phyloP scores from a whole-genome alignment of 1,140 invertebrate species.

The Pachyrhynchus sulphureomaculatus region DNA sequence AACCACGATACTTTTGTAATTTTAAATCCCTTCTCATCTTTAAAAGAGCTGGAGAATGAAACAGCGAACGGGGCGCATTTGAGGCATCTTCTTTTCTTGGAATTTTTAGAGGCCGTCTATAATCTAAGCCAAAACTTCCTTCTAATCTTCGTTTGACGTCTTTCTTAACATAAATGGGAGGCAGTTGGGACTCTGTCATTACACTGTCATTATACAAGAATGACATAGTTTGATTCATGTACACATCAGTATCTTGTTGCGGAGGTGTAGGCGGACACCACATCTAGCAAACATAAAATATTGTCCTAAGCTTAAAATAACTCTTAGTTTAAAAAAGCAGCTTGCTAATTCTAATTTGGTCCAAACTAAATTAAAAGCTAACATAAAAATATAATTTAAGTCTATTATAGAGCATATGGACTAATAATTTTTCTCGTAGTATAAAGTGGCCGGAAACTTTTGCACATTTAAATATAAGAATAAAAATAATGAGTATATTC shows the following conservation, averaged over 20 bases:
- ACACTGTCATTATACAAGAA: slow-evolving; percentile 83
- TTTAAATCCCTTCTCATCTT: slow-evolving; percentile 52
- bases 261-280: slow-evolving; percentile 95
- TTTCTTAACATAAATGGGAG: slow-evolving; percentile 82
- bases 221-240: slow-evolving; percentile 80
- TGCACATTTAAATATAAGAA: too few species aligned
- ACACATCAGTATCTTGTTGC: slow-evolving; percentile 86
- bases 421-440: too few species aligned
- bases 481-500: too few species aligned
- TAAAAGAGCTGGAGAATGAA: slow-evolving; percentile 77
- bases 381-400: too few species aligned
- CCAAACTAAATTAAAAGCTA: too few species aligned
- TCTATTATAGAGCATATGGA: too few species aligned
- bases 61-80: slow-evolving; percentile 79
- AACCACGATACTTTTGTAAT: slow-evolving; percentile 69
- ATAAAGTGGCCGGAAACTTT: too few species aligned
- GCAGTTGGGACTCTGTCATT: slow-evolving; percentile 81
- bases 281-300: slow-evolving; percentile 63
- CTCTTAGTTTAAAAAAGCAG: too few species aligned
- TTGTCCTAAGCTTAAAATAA: background rate
- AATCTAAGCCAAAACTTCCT: slow-evolving; percentile 55
- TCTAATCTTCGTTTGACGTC: slow-evolving; percentile 72
- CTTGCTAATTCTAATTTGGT: too few species aligned
- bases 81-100: slow-evolving; percentile 75
- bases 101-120: slow-evolving; percentile 62